phyloP scores from a whole-genome alignment of 92 coral and sea anemone species.

The Pocillopora grandis region DNA sequence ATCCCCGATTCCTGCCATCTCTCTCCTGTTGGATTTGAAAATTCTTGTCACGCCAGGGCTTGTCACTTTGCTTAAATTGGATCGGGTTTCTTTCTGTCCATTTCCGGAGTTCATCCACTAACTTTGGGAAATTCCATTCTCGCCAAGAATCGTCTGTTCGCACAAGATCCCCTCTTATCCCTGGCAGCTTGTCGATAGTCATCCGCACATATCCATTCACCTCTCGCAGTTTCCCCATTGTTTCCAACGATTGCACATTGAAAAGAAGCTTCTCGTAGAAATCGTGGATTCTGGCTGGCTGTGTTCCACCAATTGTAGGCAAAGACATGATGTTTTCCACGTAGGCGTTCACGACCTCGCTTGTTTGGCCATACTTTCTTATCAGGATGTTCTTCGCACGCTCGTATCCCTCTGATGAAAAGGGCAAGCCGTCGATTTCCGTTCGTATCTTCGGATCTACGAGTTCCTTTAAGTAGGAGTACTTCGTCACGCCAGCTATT shows the following conservation, averaged over 20 bases:
- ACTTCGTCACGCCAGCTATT: conserved; percentile 37
- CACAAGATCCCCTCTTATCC: conserved; percentile 68
- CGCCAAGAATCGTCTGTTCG: conserved; percentile 68
- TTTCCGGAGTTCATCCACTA: conserved; percentile 64
- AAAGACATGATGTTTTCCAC: conserved; percentile 52
- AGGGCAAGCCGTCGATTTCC: conserved; percentile 42
- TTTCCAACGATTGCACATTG: conserved; percentile 64
- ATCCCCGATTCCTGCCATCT: conserved; percentile 17
- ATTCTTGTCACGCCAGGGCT: conserved; percentile 14
- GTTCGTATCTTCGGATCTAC: not conserved
- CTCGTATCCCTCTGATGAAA: conserved; percentile 43
- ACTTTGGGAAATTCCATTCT: not conserved
- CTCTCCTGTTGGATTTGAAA: conserved; percentile 3
- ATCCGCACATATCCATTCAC: conserved; percentile 65
- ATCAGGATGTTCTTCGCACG: conserved; percentile 40
- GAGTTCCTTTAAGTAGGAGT: conserved; percentile 29
- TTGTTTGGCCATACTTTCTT: conserved; percentile 45
- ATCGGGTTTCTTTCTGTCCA: conserved; percentile 65
- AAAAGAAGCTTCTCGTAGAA: conserved; percentile 65
- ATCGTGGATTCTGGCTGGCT: conserved; percentile 54
- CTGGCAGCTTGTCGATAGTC: conserved; percentile 62
- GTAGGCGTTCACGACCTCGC: conserved; percentile 70
- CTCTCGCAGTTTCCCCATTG: conserved; percentile 67
- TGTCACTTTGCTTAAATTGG: conserved; percentile 21
- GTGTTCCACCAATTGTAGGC: conserved; percentile 64